A percentile compares a stretch with the other conserved stretches of the same genome.
Evolutionary conservation across 2,888 invertebrate genomes (phyloP).

Genomic region (Polylopha cassiicola): DNA sequence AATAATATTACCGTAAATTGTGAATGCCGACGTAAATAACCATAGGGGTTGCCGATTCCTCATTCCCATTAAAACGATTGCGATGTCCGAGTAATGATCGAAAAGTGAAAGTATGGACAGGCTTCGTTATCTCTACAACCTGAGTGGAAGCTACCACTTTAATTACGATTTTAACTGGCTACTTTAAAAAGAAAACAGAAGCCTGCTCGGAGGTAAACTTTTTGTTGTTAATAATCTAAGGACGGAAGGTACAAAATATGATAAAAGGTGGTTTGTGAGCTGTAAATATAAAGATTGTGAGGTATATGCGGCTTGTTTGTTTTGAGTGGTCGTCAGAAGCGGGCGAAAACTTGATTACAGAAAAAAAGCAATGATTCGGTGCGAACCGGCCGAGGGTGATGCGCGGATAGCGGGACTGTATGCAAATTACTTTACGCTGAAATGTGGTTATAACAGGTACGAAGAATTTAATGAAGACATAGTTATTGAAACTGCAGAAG

Average conservation of each 20-base stretch:
- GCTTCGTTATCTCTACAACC: conserved; percentile 56
- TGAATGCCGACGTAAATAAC: conserved; percentile 26
- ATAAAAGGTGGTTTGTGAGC: conserved; percentile 22
- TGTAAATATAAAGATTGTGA: conserved; percentile 37
- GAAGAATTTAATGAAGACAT: no score
- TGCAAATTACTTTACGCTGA: conserved; percentile 57
- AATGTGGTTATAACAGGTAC: conserved; percentile 31
- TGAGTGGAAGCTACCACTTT: conserved; percentile 58
- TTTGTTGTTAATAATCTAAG: conserved; percentile 3
- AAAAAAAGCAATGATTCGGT: conserved; percentile 60
- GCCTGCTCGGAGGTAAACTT: background rate
- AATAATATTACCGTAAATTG: conserved; percentile 23
- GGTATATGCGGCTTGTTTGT: conserved; percentile 56
- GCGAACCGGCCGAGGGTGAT: conserved; percentile 48
- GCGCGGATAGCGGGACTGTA: conserved; percentile 68
- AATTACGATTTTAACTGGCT: conserved; percentile 52
- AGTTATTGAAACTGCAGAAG: no score
- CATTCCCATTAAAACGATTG: conserved; percentile 33
- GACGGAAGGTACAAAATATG: conserved; percentile 28
- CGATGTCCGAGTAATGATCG: conserved; percentile 49
- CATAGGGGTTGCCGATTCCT: conserved; percentile 37
- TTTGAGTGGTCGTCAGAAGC: conserved; percentile 54
- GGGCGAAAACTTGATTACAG: conserved; percentile 61
- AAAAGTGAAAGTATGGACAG: conserved; percentile 62
- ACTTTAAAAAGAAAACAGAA: conserved; percentile 18